Conservation (phyloP, 2,797 vertebrate species). For the Calcarius lapponicus region DNA sequence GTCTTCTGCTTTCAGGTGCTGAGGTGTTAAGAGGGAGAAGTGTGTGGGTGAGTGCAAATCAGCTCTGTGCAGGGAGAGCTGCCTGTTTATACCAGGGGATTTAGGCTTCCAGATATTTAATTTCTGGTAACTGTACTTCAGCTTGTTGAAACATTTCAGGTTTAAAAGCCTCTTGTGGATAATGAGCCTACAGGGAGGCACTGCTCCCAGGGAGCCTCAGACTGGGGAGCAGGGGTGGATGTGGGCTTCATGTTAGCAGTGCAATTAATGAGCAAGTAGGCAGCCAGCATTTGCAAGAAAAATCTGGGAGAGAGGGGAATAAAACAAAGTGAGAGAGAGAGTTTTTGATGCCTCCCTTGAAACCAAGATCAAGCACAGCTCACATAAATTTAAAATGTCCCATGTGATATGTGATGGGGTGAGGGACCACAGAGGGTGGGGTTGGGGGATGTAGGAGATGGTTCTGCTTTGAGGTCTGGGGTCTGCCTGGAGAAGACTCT, state of each 20-base stretch:
- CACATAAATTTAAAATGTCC: neutral
- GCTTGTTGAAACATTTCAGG: neutral
- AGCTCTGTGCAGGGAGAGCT: neutral
- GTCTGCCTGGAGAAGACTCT: neutral
- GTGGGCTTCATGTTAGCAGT: neutral
- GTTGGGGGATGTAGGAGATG: neutral
- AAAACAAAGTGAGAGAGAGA: neutral
- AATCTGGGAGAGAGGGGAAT: neutral
- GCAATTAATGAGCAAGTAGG: neutral
- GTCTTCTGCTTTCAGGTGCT: neutral
- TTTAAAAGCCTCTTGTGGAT: constrained; percentile 24
- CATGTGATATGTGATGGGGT: neutral
- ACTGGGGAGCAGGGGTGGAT: neutral
- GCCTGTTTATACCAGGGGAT: neutral
- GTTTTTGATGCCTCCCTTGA: neutral
- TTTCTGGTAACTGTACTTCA: constrained; percentile 33
- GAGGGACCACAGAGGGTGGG: accelerated
- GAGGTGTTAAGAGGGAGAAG: neutral
- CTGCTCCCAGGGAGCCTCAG: neutral
- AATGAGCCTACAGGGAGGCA: neutral
- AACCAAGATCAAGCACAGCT: neutral
- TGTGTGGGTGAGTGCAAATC: constrained; percentile 1
- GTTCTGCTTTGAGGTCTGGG: neutral
- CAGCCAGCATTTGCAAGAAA: neutral
- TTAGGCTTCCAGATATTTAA: constrained; percentile 28